These are phyloP conservation scores for Alces alces DNA, from an alignment of 2,113 vertebrate genomes.

Conservation along the genomic window DNA sequence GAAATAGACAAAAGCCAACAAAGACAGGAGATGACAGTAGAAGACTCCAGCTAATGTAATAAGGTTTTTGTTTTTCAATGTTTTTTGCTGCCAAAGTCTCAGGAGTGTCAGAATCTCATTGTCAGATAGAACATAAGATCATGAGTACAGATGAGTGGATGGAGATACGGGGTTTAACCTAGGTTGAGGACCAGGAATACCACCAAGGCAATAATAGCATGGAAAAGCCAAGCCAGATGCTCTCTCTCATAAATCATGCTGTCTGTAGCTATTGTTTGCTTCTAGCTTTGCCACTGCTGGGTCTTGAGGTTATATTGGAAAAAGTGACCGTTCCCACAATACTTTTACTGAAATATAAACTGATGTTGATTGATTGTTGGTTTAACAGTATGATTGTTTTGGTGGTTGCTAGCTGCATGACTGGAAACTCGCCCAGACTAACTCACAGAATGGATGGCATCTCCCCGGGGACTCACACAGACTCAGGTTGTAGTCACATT, in stretches of 20 bases:
- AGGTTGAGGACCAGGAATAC: neutral
- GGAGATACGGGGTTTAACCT: neutral
- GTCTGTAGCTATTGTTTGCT: neutral
- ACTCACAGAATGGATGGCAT: neutral
- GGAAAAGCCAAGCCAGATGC: neutral
- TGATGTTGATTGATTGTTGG: neutral
- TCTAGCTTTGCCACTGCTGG: neutral
- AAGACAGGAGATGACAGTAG: neutral
- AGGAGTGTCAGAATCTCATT: neutral
- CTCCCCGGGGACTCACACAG: neutral
- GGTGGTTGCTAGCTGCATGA: neutral
- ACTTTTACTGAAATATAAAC: neutral
- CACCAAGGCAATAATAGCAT: neutral
- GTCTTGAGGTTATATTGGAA: neutral
- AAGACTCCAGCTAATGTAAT: neutral
- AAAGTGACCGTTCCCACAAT: neutral
- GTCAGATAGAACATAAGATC: neutral
- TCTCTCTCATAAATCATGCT: fast-evolving
- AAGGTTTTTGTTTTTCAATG: neutral
- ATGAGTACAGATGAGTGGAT: neutral
- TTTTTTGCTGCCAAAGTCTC: neutral
- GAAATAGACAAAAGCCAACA: neutral
- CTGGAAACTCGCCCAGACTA: neutral
- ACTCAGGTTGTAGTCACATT: no score
- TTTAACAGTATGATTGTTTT: neutral